phyloP scores from a whole-genome alignment of 2,113 vertebrate species.

The Mola mola region DNA sequence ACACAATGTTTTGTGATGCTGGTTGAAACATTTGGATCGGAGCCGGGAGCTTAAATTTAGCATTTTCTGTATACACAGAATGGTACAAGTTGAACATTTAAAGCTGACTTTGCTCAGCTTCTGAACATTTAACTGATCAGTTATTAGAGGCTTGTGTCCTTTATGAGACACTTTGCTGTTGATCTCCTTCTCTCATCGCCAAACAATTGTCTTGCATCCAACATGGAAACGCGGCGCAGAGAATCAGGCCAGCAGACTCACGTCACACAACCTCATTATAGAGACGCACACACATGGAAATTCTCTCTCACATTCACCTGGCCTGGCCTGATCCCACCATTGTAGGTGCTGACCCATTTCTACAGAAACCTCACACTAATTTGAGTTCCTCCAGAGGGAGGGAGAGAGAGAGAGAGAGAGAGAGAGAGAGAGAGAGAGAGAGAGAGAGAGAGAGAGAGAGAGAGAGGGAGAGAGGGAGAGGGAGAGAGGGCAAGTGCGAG shows the following conservation, averaged over 20 bases:
- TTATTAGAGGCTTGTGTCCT: slow-evolving; percentile 47
- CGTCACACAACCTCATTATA: slow-evolving; percentile 51
- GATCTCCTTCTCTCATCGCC: slow-evolving; percentile 3
- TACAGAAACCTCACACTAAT: slow-evolving; percentile 70
- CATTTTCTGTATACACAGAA: neutral
- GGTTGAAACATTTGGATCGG: slow-evolving; percentile 2
- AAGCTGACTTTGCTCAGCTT: slow-evolving; percentile 33
- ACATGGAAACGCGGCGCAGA: slow-evolving; percentile 9
- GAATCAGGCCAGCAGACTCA: slow-evolving; percentile 33
- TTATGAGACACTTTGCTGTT: slow-evolving; percentile 43
- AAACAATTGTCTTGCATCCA: slow-evolving; percentile 49
- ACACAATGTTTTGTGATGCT: slow-evolving; percentile 5
- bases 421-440: slow-evolving; percentile 58
- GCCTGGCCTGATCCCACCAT: slow-evolving; percentile 55
- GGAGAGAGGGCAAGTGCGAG: too few relatives aligned
- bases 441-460: slow-evolving; percentile 50
- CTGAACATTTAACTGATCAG: slow-evolving; percentile 49
- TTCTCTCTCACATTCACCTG: slow-evolving; percentile 21
- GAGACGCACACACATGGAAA: slow-evolving; percentile 19
- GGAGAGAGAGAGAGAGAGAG: slow-evolving; percentile 51
- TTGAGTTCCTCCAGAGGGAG: slow-evolving; percentile 71
- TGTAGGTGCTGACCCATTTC: slow-evolving; percentile 78
- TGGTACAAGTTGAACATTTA: neutral
- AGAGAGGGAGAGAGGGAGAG: slow-evolving; percentile 55
- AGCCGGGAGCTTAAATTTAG: neutral